Percentiles rank a stretch among this genome's conserved stretches.
phyloP scores from a whole-genome alignment of 2,888 invertebrate species.

The Nomada hirtipes region DNA sequence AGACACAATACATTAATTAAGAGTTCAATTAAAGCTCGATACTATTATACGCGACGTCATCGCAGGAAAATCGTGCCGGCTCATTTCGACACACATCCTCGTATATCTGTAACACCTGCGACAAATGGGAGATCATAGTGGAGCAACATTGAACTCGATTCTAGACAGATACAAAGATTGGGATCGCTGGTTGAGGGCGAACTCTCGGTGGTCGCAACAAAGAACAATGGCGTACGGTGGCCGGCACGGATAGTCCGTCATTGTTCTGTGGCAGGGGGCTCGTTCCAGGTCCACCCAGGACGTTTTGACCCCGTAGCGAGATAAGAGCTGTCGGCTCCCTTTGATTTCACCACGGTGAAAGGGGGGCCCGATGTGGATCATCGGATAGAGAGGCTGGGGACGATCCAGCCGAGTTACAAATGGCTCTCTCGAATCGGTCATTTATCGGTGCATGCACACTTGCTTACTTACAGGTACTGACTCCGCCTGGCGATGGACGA shows the following conservation, averaged over 20 bases:
- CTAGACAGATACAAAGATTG: conserved; percentile 40
- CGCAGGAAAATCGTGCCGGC: no score
- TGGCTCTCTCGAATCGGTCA: conserved; percentile 63
- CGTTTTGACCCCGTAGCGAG: conserved; percentile 80
- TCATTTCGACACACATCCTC: neutral
- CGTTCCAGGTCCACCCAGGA: conserved; percentile 76
- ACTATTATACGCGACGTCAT: no score
- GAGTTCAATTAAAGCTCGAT: no score
- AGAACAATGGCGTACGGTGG: conserved; percentile 80
- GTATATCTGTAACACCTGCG: neutral
- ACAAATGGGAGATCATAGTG: conserved; percentile 58
- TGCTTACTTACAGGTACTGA: conserved; percentile 59
- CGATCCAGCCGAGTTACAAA: conserved; percentile 58
- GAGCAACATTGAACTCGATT: conserved; percentile 5
- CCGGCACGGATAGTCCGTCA: conserved; percentile 75
- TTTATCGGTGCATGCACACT: conserved; percentile 53
- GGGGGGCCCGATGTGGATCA: conserved; percentile 45
- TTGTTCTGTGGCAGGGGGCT: conserved; percentile 68
- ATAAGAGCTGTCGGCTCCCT: conserved; percentile 80
- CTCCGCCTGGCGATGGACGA: conserved; percentile 33
- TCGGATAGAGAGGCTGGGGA: conserved; percentile 42
- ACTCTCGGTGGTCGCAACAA: conserved; percentile 67
- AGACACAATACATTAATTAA: no score
- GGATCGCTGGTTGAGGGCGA: conserved; percentile 48
- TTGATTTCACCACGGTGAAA: conserved; percentile 71